phyloP scores from a whole-genome alignment of 2,797 vertebrate species.

The Channallabes apus region DNA sequence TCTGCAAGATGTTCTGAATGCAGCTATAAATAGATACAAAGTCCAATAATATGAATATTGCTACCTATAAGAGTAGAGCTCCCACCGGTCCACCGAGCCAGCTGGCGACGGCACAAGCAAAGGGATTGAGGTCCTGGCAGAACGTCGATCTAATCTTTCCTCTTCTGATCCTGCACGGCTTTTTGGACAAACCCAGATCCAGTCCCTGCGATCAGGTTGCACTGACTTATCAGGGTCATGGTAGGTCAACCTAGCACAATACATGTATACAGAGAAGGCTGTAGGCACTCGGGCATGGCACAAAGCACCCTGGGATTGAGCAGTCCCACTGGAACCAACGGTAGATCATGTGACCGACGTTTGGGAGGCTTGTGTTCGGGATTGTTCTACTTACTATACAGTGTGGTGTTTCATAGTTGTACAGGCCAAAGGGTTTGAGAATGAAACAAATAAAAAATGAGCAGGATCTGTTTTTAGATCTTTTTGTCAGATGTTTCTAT shows the following conservation, averaged over 20 bases:
- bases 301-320: slow-evolving; percentile 12
- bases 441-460: too few relatives aligned
- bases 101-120: slow-evolving; percentile 37
- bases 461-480: too few relatives aligned
- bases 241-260: slow-evolving; percentile 43
- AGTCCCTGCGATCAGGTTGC: slow-evolving; percentile 45
- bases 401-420: background rate
- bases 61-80: background rate
- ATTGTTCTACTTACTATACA: background rate
- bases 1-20: background rate
- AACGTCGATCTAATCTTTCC: slow-evolving; percentile 44
- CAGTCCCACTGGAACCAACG: slow-evolving; percentile 22
- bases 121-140: slow-evolving; percentile 32
- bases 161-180: slow-evolving; percentile 3
- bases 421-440: too few relatives aligned
- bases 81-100: slow-evolving; percentile 6
- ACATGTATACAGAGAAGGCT: slow-evolving; percentile 40
- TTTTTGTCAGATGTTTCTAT: too few relatives aligned
- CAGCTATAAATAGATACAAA: background rate
- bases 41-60: slow-evolving; percentile 12
- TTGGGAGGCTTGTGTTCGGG: background rate
- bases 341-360: background rate
- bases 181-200: slow-evolving; percentile 32
- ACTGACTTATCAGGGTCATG: slow-evolving; percentile 37
- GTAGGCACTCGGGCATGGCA: slow-evolving; percentile 20